phyloP scores from a whole-genome alignment of 37 sponge, comb jelly and placozoan genomes.

The Agelas oroides region DNA sequence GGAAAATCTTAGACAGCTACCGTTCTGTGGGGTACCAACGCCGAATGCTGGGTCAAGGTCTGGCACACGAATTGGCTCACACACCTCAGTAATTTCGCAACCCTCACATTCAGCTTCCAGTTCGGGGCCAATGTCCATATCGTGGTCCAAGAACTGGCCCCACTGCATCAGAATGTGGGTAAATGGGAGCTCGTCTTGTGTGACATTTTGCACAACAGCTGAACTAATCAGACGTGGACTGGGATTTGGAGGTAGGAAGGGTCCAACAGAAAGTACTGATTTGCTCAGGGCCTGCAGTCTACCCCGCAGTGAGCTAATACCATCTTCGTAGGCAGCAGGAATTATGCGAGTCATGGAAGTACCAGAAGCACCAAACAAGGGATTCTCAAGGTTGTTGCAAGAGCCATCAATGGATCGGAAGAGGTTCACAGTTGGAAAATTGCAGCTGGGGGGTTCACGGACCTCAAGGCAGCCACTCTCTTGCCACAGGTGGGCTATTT shows the following conservation, averaged over 20 bases:
- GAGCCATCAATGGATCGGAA: conserved; percentile 78
- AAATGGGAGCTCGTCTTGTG: conserved; percentile 41
- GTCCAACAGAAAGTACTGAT: background rate
- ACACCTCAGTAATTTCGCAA: conserved; percentile 50
- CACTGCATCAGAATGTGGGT: conserved; percentile 95
- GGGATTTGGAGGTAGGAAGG: conserved; percentile 72
- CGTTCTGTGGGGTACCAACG: conserved; percentile 33
- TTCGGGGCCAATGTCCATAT: conserved; percentile 62
- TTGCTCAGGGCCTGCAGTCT: conserved; percentile 10
- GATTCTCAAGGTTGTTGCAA: conserved; percentile 85
- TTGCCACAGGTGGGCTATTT: conserved; percentile 29
- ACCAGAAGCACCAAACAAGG: conserved; percentile 68
- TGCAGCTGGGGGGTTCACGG: background rate
- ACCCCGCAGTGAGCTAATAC: conserved; percentile 49
- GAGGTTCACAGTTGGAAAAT: background rate
- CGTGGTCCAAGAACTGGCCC: conserved; percentile 97
- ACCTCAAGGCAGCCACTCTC: conserved; percentile 32
- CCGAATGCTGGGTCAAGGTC: conserved; percentile 50
- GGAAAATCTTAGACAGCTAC: conserved; percentile 67
- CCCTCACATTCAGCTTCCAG: conserved; percentile 55
- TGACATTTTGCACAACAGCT: conserved; percentile 7
- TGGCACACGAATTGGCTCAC: conserved; percentile 55
- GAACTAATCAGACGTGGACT: conserved; percentile 62
- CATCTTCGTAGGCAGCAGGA: conserved; percentile 82
- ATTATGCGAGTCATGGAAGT: conserved; percentile 63